Evolutionary conservation across 1,140 invertebrate species (phyloP).

Genomic region (Lasioglossum baleicum): DNA sequence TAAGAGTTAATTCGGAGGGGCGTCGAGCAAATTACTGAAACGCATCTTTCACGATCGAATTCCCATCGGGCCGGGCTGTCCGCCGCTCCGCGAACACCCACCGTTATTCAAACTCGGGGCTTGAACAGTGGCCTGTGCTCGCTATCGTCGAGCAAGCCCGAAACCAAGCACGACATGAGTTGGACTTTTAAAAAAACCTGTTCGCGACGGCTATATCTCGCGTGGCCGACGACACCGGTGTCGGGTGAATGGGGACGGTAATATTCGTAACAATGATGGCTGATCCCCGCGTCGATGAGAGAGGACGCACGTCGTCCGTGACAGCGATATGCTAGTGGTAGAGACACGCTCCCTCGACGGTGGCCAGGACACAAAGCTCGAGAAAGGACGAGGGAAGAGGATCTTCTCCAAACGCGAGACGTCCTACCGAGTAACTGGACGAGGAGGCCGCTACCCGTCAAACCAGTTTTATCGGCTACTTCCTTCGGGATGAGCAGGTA

Average conservation of each 20-base stretch:
- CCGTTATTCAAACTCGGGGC: neutral
- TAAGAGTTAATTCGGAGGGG: no score
- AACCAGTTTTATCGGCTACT: slow-evolving; percentile 80
- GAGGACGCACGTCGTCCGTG: neutral
- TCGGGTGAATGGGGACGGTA: slow-evolving; percentile 48
- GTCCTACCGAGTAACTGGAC: slow-evolving; percentile 62
- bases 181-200: slow-evolving; percentile 59
- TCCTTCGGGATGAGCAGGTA: slow-evolving; percentile 75
- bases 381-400: slow-evolving; percentile 38
- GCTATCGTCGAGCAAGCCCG: slow-evolving; percentile 28
- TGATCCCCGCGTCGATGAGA: slow-evolving; percentile 35
- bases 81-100: neutral
- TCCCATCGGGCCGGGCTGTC: neutral
- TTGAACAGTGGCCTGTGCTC: neutral
- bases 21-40: neutral
- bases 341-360: neutral
- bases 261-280: slow-evolving; percentile 59
- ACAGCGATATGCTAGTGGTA: slow-evolving; percentile 37
- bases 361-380: slow-evolving; percentile 18
- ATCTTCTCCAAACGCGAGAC: slow-evolving; percentile 53
- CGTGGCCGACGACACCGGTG: slow-evolving; percentile 38
- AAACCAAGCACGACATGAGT: slow-evolving; percentile 28
- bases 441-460: slow-evolving; percentile 74
- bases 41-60: neutral
- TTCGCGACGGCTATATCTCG: slow-evolving; percentile 51